Evolutionary conservation across 2,888 invertebrate species (phyloP).

Genomic region (Nebria brevicollis): DNA sequence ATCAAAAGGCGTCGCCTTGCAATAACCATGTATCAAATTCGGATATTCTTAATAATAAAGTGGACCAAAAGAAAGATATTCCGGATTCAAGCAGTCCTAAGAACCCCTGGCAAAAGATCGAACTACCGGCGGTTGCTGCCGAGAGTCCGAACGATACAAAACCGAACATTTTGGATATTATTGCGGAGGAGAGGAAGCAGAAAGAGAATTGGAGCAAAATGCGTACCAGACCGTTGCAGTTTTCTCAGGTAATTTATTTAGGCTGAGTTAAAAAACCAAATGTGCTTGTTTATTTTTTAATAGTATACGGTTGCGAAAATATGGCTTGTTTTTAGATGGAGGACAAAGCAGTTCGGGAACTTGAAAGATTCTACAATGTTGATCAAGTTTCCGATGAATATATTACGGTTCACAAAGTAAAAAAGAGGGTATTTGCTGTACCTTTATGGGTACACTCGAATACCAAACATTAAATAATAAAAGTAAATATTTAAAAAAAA

Average conservation of each 20-base stretch:
- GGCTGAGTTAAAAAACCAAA: no score
- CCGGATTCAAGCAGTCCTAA: conserved; percentile 58
- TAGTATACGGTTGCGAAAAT: background rate
- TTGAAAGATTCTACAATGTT: conserved; percentile 78
- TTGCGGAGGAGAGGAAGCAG: conserved; percentile 78
- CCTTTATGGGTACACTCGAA: conserved; percentile 68
- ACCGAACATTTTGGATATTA: conserved; percentile 68
- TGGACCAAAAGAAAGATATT: conserved; percentile 58
- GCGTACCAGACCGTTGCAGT: conserved; percentile 75
- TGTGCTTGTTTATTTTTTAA: background rate
- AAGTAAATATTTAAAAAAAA: conserved; percentile 8
- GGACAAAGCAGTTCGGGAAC: conserved; percentile 85
- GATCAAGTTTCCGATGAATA: conserved; percentile 76
- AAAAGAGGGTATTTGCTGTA: conserved; percentile 66
- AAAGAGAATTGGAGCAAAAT: conserved; percentile 77
- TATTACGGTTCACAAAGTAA: conserved; percentile 76
- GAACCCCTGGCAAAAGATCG: conserved; percentile 66
- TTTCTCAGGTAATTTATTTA: conserved; percentile 76
- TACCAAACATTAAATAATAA: conserved; percentile 32
- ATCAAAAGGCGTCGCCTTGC: no score
- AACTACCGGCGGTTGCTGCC: conserved; percentile 56
- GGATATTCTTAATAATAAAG: conserved; percentile 31
- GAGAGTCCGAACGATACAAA: conserved; percentile 52
- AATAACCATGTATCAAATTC: background rate
- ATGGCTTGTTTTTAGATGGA: conserved; percentile 71